Percentiles rank a stretch among this genome's conserved stretches.
Evolutionary conservation across 2,797 vertebrate species (phyloP).

Genomic region (Chaenodraco wilsoni): DNA sequence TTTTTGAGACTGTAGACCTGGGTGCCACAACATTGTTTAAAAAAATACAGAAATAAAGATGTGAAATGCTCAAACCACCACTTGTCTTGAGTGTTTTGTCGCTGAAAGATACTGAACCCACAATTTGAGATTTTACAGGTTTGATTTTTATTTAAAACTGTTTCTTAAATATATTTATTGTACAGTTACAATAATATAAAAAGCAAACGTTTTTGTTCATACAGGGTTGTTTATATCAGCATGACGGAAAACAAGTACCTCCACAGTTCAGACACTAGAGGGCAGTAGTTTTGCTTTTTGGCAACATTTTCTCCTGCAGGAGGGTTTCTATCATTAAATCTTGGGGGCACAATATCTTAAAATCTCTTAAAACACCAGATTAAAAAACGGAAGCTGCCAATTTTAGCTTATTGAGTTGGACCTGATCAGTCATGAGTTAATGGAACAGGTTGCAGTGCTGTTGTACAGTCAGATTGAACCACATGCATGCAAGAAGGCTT

Average conservation of each 20-base stretch:
- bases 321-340: slow-evolving; percentile 54
- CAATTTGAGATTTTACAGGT: slow-evolving; percentile 50
- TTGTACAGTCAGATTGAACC: slow-evolving; percentile 31
- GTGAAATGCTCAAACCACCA: slow-evolving; percentile 81
- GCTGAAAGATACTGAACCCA: neutral
- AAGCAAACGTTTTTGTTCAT: slow-evolving; percentile 64
- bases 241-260: slow-evolving; percentile 62
- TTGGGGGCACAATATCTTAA: slow-evolving; percentile 44
- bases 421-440: slow-evolving; percentile 40
- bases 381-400: slow-evolving; percentile 68
- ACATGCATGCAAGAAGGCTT: slow-evolving; percentile 22
- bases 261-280: slow-evolving; percentile 71
- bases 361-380: slow-evolving; percentile 50
- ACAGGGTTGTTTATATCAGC: slow-evolving; percentile 56
- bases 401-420: slow-evolving; percentile 72
- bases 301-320: slow-evolving; percentile 68
- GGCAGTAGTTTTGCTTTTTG: slow-evolving; percentile 82
- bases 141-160: slow-evolving; percentile 75
- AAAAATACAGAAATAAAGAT: slow-evolving; percentile 83
- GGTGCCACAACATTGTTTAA: slow-evolving; percentile 84
- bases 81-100: slow-evolving; percentile 39
- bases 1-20: slow-evolving; percentile 85
- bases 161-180: slow-evolving; percentile 84
- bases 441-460: slow-evolving; percentile 35
- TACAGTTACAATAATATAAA: slow-evolving; percentile 83